Base-by-base conservation (phyloP, 1,140 invertebrate species). In the Drosophila elegans region DNA sequence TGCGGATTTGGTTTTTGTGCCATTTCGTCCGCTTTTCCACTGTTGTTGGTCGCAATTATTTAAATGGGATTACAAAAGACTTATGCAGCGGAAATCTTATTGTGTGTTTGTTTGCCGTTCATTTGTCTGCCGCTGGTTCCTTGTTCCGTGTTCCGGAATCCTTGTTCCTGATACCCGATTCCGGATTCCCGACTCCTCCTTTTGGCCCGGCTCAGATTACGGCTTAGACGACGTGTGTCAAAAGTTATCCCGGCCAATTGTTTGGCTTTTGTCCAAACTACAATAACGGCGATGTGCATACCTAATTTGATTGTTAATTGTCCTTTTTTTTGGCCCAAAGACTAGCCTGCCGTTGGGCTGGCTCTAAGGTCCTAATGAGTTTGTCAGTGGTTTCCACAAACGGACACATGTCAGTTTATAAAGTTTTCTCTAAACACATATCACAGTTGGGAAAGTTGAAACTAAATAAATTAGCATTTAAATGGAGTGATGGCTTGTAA, bases 21-120 rank as follows among this genome's bases (percentile, higher is more conserved):
- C 44, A 34, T 44, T 5, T 52, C 9, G 25, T 34, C 68, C 42
- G 71, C 59, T 29, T 55, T 38, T 27, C n/a, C 39, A 6, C 39
- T 32, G 36, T 55, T 56, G 67, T 85, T 71, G 71, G 77, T 66
- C 62, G 78, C 84, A 89, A 89, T 89, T 89, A 89, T 89, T 89
- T 90, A 89, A 89, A 89, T 90, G 80, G 78, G 84, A 90, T 89
- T 84, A 89, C 85, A 53, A 84, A 67, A 36, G 84, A 80, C 84
- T 90, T 88, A 90, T 54, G 46, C 74, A 80, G 77, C 80, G 84
- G 84, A 89, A 88, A 90, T 88, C 76, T 66, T 59, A 83, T 80
- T 83, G 64, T 86, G 42, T 39, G 38, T 66, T 29, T 64, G 52
- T 57, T 66, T 72, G 77, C 72, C 80, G 78, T 83, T 51, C 64